Evolutionary conservation across 2,888 invertebrate genomes (phyloP), one percentile per base, ranked within the genome.

Genomic region (Athripsodes cinereus): DNA sequence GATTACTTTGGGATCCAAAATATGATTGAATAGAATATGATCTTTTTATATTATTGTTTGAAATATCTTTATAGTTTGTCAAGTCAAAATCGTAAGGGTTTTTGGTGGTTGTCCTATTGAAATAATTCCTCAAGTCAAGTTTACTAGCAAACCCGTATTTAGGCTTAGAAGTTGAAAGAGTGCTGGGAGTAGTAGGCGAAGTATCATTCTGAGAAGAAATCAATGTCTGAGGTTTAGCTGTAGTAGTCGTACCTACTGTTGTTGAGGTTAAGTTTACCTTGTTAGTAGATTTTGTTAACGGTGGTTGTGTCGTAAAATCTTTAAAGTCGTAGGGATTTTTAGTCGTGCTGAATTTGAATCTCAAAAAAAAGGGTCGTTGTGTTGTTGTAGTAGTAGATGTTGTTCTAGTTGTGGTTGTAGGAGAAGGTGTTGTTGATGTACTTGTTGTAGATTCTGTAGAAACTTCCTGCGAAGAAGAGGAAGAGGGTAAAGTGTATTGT

Each of bases 281-380:
- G 70, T 65, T 69, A 71, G 65, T 72, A 70, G 48, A 69, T 64
- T 62, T 60, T 16, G 60, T 18, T n/a, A 52, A 20, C 2, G 53
- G 40, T 11, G 52, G 46, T 20, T 59, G 56, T 5, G 59, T 61
- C 0, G 70, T 68, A 62, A 73, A 78, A 50, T 78, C 76, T 67
- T 77, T 73, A 66, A 79, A 79, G 63, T 77, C 75, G 69, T 82
- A 83, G 1, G 82, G 82, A 67, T 76, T 82, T 70, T 75, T 77
- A 11, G 82, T 82, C 13, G 81, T 76, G 18, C 78, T 72, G 34
- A 76, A 70, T 3, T 75, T 76, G 63, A 75, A 76, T 68, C 74
- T 77, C 64, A 75, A 74, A 57, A 54, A 64, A 55, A 72, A 56
- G 64, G 61, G 66, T 10, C 53, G 52, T 53, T 59, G 58, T 19